A percentile compares a stretch with the other conserved stretches of the same genome.
phyloP scores from a whole-genome alignment of 92 coral and sea anemone genomes.

The Bergia puertoricense region DNA sequence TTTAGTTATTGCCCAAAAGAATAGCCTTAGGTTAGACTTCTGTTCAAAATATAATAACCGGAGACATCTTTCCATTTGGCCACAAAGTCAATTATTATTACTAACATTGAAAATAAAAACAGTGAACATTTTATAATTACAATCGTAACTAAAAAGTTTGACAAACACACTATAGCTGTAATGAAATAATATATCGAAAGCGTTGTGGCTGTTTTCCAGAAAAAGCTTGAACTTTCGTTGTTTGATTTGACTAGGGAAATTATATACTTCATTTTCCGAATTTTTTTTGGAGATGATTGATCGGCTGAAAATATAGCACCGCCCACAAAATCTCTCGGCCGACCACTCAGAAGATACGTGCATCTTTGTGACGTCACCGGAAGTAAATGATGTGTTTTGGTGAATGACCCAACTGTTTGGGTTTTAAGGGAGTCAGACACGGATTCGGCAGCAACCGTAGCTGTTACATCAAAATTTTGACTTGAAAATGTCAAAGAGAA shows the following conservation, averaged over 20 bases:
- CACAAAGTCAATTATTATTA: too few relatives aligned
- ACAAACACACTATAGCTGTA: not conserved
- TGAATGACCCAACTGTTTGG: slow-evolving; percentile 25
- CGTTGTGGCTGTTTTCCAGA: not conserved
- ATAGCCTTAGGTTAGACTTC: too few relatives aligned
- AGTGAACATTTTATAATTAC: not conserved
- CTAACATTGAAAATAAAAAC: too few relatives aligned
- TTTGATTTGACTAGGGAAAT: not conserved
- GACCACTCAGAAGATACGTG: slow-evolving; percentile 30
- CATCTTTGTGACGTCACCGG: slow-evolving; percentile 61
- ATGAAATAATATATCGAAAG: not conserved
- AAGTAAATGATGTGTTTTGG: slow-evolving; percentile 48
- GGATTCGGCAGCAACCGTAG: slow-evolving; percentile 24
- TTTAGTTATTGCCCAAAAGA: too few relatives aligned
- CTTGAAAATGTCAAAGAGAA: slow-evolving; percentile 69
- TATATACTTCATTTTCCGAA: not conserved
- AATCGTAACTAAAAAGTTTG: not conserved
- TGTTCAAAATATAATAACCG: too few relatives aligned
- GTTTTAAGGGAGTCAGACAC: slow-evolving; percentile 33
- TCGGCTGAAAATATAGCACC: slow-evolving; percentile 6
- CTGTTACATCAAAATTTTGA: not conserved
- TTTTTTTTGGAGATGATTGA: slow-evolving; percentile 18
- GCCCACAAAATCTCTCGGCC: not conserved
- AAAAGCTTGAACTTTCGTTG: not conserved
- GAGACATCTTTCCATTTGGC: too few relatives aligned